phyloP scores from a whole-genome alignment of 2,113 vertebrate genomes.

The Mesocricetus auratus region DNA sequence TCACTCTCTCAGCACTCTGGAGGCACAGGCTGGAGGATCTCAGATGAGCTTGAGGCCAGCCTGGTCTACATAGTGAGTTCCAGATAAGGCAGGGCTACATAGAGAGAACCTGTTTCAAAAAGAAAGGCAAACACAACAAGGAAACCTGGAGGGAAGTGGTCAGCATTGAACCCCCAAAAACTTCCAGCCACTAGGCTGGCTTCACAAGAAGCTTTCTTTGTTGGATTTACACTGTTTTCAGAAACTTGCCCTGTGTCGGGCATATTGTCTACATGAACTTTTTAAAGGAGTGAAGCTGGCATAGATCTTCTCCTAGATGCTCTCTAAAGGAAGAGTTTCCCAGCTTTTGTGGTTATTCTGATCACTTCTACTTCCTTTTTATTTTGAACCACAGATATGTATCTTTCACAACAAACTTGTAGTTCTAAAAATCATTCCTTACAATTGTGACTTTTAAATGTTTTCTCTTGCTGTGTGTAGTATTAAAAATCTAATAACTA shows the following conservation, averaged over 20 bases:
- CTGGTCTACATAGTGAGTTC: neutral
- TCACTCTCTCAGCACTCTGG: neutral
- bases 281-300: neutral
- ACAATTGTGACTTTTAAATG: neutral
- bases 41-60: neutral
- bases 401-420: neutral
- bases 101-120: neutral
- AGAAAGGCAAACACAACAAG: neutral
- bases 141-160: neutral
- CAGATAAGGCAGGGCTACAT: too few relatives aligned
- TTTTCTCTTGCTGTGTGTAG: neutral
- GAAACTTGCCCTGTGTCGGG: neutral
- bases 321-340: neutral
- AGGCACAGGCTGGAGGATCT: neutral
- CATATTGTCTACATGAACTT: neutral
- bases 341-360: neutral
- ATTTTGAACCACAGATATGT: neutral
- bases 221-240: neutral
- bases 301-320: neutral
- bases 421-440: neutral
- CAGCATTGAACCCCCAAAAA: neutral
- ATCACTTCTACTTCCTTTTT: neutral
- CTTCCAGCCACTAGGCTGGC: neutral
- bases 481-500: neutral
- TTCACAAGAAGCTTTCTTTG: neutral